Evolutionary conservation across 1,140 invertebrate genomes (phyloP).

Genomic region (Drosophila albomicans): DNA sequence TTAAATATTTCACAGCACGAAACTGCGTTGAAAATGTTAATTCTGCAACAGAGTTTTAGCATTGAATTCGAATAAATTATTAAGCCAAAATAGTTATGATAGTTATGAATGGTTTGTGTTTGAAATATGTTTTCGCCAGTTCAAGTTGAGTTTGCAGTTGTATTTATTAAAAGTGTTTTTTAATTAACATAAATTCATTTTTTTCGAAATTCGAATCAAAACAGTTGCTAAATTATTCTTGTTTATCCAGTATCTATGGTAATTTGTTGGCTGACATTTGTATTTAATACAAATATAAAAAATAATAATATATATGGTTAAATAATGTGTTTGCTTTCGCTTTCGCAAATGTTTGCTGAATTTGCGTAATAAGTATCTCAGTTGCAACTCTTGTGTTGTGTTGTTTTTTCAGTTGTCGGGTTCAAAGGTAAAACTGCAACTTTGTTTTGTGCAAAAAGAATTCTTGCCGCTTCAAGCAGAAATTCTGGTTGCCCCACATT

Average conservation of each 20-base stretch:
- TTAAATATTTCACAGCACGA: neutral
- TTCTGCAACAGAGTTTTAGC: neutral
- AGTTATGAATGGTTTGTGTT: constrained; percentile 6
- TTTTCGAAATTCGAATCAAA: constrained; percentile 2
- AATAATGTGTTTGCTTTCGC: neutral
- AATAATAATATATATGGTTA: neutral
- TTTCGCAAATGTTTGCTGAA: neutral
- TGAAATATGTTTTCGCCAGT: neutral
- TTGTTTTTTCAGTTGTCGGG: neutral
- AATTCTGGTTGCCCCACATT: constrained; percentile 29
- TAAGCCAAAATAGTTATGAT: neutral
- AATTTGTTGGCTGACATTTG: constrained; percentile 60
- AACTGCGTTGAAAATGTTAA: neutral
- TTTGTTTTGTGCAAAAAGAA: neutral
- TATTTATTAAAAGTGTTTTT: constrained; percentile 6
- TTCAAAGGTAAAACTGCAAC: constrained; percentile 23
- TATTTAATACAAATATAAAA: constrained; percentile 5
- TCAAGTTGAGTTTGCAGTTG: neutral
- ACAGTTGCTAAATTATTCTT: constrained; percentile 8
- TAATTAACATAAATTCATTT: constrained; percentile 23
- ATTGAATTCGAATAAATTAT: neutral
- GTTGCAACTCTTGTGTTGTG: neutral
- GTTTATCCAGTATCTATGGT: constrained; percentile 25
- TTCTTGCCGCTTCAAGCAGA: constrained; percentile 38
- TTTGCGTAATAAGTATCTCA: neutral